Base-by-base conservation (phyloP, 2,797 vertebrate species). In the Etheostoma perlongum region DNA sequence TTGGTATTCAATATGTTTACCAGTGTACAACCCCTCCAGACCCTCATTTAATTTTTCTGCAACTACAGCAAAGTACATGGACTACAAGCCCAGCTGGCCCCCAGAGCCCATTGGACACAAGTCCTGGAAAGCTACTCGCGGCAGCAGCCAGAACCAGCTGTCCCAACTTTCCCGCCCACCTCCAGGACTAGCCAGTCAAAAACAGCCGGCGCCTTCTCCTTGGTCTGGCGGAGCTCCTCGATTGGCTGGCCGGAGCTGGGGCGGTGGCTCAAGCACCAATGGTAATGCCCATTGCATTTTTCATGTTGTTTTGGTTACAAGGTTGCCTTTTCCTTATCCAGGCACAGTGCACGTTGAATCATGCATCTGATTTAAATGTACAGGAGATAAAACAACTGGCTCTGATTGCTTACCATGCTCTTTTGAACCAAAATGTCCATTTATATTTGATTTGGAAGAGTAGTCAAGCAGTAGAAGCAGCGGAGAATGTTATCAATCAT, bases 31-130 rank as follows among this genome's bases (percentile, higher is more conserved):
- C 16, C 14, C 13, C 30, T 21, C n/a, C 40, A 25, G 11, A 47
- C 19, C 23, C 58, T 71, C 30, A 42, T 72, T 65, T 36, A 42
- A 44, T 44, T 55, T 88, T 90, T 61, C 67, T 70, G 12, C 62
- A 11, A 19, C 53, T 40, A 9, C 58, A 98, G 98, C 95, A 96
- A 99, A 99, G 95, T 99, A 98, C 96, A 96, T 95, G 79, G 97
- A 98, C 93, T 97, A 97, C 91, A 98, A 99, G 96, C 96, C 97
- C 91, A 97, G 97, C 88, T 99, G 98, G 98, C 97, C 97, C 88
- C 97, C 97, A 88, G 98, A 99, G 91, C 98, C 98, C 87, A 99
- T 99, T 75, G 98, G 98, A 96, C 98, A 98, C 94, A 99, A 98
- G 94, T 97, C 97, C 92, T 99, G 97, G 98, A 99, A 98, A 95